Base-by-base conservation (phyloP, 2,797 vertebrate genomes). In the Phoeniculus purpureus region DNA sequence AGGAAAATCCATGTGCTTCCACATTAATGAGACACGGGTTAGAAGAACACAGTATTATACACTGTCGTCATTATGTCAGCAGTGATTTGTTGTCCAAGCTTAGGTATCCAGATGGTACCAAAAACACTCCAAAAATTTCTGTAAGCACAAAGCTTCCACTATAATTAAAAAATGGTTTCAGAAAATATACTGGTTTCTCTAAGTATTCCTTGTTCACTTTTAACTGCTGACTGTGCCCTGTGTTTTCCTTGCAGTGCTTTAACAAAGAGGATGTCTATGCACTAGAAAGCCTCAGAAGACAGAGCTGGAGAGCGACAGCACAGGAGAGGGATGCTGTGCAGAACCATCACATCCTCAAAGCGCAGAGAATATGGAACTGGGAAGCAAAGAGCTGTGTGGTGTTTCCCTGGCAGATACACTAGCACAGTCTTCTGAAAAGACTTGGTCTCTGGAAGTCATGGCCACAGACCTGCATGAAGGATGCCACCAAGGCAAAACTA, bases 1-100 rank as follows among this genome's bases (percentile, higher is more conserved):
- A 72, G 91, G 88, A 87, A 96, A 95, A 95, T 94, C 95, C 93
- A 94, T 83, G 91, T 85, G 92, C 66, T 94, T 81, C 91, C 86
- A 89, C 86, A 77, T 87, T 94, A 96, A 93, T 81, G 90, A 94
- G 85, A 89, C 75, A 83, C 2, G 59, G 65, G 81, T 76, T 66
- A 81, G 85, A 76, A 71, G 90, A 95, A 93, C 81, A 91, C 61
- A 54, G 83, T 37, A 95, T 95, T 93, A 90, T 66, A 87, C 75
- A 32, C 64, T 87, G 81, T 79, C 20, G 6, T 92, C 91, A 92
- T 90, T 82, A 93, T 62, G 92, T 80, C 92, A 87, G 52, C 85
- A 91, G 72, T 72, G 90, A 95, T 95, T 94, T 95, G 90, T 68
- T 85, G 91, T 68, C 65, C 91, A 87, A 95, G 92, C 90, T 72